Evolutionary conservation across 2,888 invertebrate genomes (phyloP).

Genomic region (Agapostemon virescens): DNA sequence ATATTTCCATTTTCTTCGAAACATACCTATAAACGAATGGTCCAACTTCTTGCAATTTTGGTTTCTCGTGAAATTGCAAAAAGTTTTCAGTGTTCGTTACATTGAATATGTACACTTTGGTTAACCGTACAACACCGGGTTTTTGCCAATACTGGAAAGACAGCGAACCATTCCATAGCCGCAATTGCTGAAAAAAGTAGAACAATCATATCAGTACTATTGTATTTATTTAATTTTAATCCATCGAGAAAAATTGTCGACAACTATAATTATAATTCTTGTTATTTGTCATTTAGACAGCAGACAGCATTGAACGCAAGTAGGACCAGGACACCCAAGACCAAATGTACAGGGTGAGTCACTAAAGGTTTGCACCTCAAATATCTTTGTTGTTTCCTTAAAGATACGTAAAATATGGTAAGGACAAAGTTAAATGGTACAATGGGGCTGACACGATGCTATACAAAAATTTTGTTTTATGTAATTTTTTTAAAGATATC

Average conservation of each 20-base stretch:
- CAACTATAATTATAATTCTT: not conserved
- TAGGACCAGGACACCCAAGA: too few species aligned
- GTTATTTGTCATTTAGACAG: too few species aligned
- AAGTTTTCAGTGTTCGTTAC: constrained; percentile 92
- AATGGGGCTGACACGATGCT: too few species aligned
- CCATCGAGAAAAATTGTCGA: not conserved
- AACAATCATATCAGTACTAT: constrained; percentile 81
- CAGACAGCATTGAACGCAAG: too few species aligned
- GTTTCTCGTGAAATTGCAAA: constrained; percentile 88
- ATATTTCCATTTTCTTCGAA: not conserved
- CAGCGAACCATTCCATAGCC: constrained; percentile 91
- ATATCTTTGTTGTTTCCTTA: too few species aligned
- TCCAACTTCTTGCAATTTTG: constrained; percentile 90
- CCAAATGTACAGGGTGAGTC: too few species aligned
- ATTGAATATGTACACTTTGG: constrained; percentile 94
- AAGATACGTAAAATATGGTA: too few species aligned
- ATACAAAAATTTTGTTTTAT: too few species aligned
- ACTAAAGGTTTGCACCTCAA: too few species aligned
- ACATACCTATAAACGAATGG: constrained; percentile 92
- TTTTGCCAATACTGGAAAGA: constrained; percentile 95
- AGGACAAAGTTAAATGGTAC: too few species aligned
- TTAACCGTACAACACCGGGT: constrained; percentile 90
- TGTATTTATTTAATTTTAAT: not conserved
- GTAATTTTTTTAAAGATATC: too few species aligned
- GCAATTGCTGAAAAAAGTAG: constrained; percentile 86